Percentiles rank a stretch among this genome's conserved stretches.
Evolutionary conservation across 2,113 vertebrate genomes (phyloP).

Genomic region (Percina caprodes): DNA sequence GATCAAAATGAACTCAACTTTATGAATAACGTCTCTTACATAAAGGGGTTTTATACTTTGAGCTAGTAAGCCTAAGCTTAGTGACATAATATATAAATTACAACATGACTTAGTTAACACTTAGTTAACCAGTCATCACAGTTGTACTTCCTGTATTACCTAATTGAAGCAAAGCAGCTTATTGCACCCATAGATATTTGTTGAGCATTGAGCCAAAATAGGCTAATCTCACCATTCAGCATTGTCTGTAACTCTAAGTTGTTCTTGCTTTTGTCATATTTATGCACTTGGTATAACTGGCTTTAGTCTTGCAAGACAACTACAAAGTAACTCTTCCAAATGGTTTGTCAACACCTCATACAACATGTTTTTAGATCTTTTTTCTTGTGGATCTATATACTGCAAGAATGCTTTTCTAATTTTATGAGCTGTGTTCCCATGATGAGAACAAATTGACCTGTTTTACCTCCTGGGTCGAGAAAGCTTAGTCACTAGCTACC

Average conservation of each 20-base stretch:
- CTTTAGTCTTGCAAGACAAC: not conserved
- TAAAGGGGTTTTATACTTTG: not conserved
- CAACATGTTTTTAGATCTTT: slow-evolving; percentile 8
- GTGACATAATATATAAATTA: not conserved
- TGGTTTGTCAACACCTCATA: not conserved
- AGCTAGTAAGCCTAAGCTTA: not conserved
- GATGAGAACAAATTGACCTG: not conserved
- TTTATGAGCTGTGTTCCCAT: slow-evolving; percentile 33
- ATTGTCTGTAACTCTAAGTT: not conserved
- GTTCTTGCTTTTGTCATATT: too few species aligned
- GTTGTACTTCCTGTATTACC: not conserved
- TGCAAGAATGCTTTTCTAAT: not conserved
- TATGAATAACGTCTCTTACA: not conserved
- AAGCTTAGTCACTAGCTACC: slow-evolving; percentile 14
- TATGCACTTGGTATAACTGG: not conserved
- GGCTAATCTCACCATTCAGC: not conserved
- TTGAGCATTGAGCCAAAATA: not conserved
- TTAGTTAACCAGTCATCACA: not conserved
- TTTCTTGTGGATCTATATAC: not conserved
- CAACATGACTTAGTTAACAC: too few species aligned
- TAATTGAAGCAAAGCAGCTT: not conserved
- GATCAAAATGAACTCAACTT: not conserved
- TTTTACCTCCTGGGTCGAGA: slow-evolving; percentile 16
- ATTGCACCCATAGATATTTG: not conserved
- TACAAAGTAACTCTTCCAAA: not conserved